Evolutionary conservation across 2,113 vertebrate genomes (phyloP).

Genomic region (Alethe castanea): DNA sequence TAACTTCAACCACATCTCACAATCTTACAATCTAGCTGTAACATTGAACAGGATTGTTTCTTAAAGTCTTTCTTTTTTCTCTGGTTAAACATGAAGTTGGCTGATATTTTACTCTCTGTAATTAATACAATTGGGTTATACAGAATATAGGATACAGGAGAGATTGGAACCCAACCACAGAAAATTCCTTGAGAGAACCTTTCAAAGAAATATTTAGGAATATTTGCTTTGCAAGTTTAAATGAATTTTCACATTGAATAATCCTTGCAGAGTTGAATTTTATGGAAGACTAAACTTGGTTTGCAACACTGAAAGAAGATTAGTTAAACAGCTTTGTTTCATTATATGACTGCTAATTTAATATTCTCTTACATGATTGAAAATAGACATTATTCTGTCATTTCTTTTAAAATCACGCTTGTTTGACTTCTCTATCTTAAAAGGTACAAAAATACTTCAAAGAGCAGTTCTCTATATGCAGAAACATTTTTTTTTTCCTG

Average conservation of each 20-base stretch:
- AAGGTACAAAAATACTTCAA: conserved; percentile 28
- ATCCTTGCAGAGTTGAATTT: neutral
- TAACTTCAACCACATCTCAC: neutral
- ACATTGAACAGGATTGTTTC: neutral
- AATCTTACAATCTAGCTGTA: neutral
- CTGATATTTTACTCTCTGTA: neutral
- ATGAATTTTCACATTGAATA: neutral
- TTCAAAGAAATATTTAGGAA: neutral
- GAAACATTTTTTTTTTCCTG: neutral
- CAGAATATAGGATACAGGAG: neutral
- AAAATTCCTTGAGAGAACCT: neutral
- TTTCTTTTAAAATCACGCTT: neutral
- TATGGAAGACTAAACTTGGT: neutral
- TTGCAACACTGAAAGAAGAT: neutral
- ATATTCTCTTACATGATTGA: conserved; percentile 34
- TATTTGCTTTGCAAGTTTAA: neutral
- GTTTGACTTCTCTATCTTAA: neutral
- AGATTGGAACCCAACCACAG: neutral
- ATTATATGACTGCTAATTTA: conserved; percentile 3
- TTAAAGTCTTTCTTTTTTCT: neutral
- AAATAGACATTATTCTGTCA: conserved; percentile 16
- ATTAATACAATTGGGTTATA: neutral
- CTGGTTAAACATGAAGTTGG: neutral
- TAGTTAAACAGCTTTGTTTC: conserved; percentile 29
- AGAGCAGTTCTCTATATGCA: neutral